Conservation (phyloP, 2,113 vertebrate genomes). For the Poeciliopsis prolifica region DNA sequence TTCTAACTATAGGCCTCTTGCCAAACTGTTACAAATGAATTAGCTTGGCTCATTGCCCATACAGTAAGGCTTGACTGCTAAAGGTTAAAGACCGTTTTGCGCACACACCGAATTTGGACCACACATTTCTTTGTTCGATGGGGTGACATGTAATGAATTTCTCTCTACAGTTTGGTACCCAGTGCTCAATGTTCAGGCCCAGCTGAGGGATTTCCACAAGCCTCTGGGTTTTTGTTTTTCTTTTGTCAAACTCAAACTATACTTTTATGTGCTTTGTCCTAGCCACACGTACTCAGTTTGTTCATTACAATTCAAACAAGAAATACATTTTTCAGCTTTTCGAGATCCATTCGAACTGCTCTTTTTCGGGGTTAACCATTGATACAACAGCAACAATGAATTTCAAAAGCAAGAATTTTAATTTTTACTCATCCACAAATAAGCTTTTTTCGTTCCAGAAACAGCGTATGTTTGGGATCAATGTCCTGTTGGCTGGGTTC, state of each 20-base stretch:
- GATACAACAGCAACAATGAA: neutral
- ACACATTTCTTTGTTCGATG: slow-evolving; percentile 37
- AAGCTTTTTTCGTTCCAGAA: neutral
- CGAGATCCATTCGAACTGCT: neutral
- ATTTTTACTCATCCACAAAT: neutral
- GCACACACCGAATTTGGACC: slow-evolving; percentile 38
- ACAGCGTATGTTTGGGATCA: no score
- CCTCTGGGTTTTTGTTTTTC: no score
- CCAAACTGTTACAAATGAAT: slow-evolving; percentile 75
- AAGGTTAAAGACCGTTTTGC: slow-evolving; percentile 59
- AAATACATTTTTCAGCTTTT: neutral
- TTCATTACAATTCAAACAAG: neutral
- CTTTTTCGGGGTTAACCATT: neutral
- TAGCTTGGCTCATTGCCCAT: slow-evolving; percentile 69
- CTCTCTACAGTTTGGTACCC: neutral
- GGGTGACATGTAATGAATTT: slow-evolving; percentile 16
- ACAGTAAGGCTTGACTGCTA: slow-evolving; percentile 59
- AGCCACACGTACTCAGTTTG: neutral
- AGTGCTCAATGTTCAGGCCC: slow-evolving; percentile 1
- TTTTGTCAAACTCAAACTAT: neutral
- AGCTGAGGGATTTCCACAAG: neutral
- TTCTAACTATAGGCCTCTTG: slow-evolving; percentile 62
- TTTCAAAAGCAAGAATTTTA: neutral
- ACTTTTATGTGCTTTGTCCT: neutral
- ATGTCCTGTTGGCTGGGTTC: no score